Evolutionary conservation across 1,140 invertebrate species (phyloP), one percentile per base, ranked within the genome.

Genomic region (Aradophagus sp.): DNA sequence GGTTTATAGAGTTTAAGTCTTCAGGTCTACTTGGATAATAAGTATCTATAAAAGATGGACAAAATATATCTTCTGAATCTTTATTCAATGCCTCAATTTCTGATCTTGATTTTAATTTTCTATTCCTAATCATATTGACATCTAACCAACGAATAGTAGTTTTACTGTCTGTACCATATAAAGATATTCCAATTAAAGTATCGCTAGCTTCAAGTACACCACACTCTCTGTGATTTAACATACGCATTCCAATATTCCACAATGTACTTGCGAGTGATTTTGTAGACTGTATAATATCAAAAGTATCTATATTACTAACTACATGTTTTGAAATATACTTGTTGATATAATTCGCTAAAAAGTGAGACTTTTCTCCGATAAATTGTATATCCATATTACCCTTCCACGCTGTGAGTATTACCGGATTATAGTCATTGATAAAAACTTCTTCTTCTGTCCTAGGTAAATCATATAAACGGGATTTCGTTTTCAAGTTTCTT

Each of bases 181-280:
- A 29, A 6, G 27, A 10, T 2, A 29, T 29, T 5, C 27, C 27
- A 10, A 29, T 29, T 5, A 29, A n/a, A 5, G 27, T 29, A 29
- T 29, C 27, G 2, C 6, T n/a, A 29, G 27, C 27, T 29, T 29
- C 27, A 29, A 29, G 27, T 2, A n/a, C 27, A 10, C 27, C 10
- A 29, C 27, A 29, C 11, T 29, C 27, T 29, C 27, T 29, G 11
- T 29, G 27, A n/a, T 10, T 29, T 29, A 29, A 29, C 27, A 10
- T 4, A n/a, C 4, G 3, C 4, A 5, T 5, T 29, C 27, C 3
- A 29, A 10, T 10, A n/a, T 29, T 29, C 10, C 27, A 10, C 27
- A n/a, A n/a, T n/a, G n/a, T n/a, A n/a, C n/a, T n/a, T n/a, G n/a
- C n/a, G n/a, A n/a, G n/a, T n/a, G 27, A 10, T n/a, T 29, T 10